Evolutionary conservation across 2,113 vertebrate genomes (phyloP), one percentile per base, ranked within the genome.

Genomic region (Apteryx owenii): DNA sequence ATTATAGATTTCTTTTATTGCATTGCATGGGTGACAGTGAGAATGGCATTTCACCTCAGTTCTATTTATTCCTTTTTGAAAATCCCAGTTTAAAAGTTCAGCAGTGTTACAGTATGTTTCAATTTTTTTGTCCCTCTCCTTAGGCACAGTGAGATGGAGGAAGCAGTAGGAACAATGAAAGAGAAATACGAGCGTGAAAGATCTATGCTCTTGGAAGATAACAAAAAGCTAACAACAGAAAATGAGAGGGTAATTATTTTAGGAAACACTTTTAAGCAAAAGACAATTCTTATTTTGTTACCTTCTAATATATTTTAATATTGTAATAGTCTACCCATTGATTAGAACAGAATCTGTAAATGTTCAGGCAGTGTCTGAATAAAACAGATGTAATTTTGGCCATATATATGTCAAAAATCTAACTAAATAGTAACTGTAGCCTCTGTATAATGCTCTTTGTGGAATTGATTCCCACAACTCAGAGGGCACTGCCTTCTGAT

Each of bases 141-240:
- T 97, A 99, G 99, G 96, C 99, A 98, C 88, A 98, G 68, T 0
- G 99, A 99, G 97, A 97, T 99, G 98, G 99, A 99, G 33, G 99
- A 99, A 91, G 98, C 98, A 1, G 83, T 99, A 3, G 97, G 98
- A 20, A 95, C 98, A 7, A 90, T 99, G 78, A 99, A 98, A 83
- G 99, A 99, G 7, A 99, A 99, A 73, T 98, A 98, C 0, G 99
- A 99, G 16, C 98, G 99, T 10, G 99, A 99, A 61, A 98, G 99
- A 76, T 98, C 96, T 7, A 96, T 99, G 92, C 98, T 99, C 69
- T 98, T 97, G 1, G 99, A 99, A 61, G 99, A 99, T 28, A 99
- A 99, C 97, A 99, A 98, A 89, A 99, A 99, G 88, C 91, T 99
- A 79, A 98, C 98, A 0, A 94, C 98, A 5, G 99, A 99, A 94